phyloP scores from a whole-genome alignment of 2,797 vertebrate genomes.

The Galago senegalensis region DNA sequence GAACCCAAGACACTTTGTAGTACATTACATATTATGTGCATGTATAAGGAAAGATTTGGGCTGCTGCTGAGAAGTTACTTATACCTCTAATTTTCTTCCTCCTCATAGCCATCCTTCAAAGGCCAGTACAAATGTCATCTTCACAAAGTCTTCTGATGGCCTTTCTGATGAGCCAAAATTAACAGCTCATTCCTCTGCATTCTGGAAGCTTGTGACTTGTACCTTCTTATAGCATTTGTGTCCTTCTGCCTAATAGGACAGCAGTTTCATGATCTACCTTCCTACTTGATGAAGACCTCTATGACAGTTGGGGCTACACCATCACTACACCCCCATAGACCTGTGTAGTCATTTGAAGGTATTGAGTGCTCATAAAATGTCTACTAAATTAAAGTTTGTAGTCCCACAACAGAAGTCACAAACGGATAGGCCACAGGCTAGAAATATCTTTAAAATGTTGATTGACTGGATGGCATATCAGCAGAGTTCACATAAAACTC shows the following conservation, averaged over 20 bases:
- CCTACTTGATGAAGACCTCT: not conserved
- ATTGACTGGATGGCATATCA: not conserved
- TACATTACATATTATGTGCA: not conserved
- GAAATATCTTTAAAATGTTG: not conserved
- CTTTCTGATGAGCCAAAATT: not conserved
- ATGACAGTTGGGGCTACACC: not conserved
- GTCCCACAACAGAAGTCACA: constrained; percentile 15
- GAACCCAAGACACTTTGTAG: not conserved
- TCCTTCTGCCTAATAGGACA: not conserved
- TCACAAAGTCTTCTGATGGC: constrained; percentile 1
- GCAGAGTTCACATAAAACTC: not conserved
- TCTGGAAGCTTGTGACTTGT: constrained; percentile 21
- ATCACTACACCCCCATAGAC: not conserved
- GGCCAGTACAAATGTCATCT: not conserved
- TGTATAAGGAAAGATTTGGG: constrained; percentile 17
- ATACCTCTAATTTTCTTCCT: not conserved
- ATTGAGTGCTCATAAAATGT: not conserved
- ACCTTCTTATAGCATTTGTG: not conserved
- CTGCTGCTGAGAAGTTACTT: not conserved
- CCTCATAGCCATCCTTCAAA: constrained; percentile 21
- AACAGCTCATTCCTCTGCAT: constrained; percentile 10
- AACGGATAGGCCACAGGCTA: not conserved
- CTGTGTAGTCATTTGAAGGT: not conserved
- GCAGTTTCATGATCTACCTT: not conserved
- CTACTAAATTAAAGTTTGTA: constrained; percentile 4